Percentiles rank a stretch among this genome's conserved stretches.
These are phyloP conservation scores for Tineola bisselliella DNA, from an alignment of 2,888 invertebrate species.

Conservation along the genomic window DNA sequence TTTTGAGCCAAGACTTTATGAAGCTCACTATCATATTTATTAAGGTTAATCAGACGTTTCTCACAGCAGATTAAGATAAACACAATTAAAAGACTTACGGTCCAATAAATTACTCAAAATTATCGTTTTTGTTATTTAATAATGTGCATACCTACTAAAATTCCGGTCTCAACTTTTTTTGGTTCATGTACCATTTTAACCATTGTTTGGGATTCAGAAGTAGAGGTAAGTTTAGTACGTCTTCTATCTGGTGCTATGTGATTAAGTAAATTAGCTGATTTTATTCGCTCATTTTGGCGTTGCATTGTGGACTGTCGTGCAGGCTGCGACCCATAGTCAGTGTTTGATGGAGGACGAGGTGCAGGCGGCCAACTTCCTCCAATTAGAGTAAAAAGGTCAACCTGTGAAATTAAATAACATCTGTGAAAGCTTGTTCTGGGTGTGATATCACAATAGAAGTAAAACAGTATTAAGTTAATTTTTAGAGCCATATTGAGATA, in stretches of 20 bases:
- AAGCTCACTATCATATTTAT: no score
- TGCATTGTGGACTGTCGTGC: slow-evolving; percentile 45
- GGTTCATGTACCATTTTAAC: slow-evolving; percentile 55
- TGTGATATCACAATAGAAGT: no score
- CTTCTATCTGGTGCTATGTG: slow-evolving; percentile 60
- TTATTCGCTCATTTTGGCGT: slow-evolving; percentile 58
- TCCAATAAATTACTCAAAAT: no score
- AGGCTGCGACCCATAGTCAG: slow-evolving; percentile 46
- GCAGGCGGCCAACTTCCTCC: slow-evolving; percentile 63
- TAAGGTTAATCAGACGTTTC: no score
- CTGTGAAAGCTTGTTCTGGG: no score
- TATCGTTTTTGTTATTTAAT: no score
- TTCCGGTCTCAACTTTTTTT: slow-evolving; percentile 56
- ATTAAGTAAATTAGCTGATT: slow-evolving; percentile 68
- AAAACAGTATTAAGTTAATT: no score
- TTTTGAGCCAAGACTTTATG: no score
- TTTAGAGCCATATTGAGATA: no score
- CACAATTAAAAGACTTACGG: no score
- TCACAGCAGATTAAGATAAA: no score
- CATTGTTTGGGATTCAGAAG: slow-evolving; percentile 17
- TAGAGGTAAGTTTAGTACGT: slow-evolving; percentile 25
- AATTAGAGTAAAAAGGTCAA: slow-evolving; percentile 53
- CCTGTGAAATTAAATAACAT: slow-evolving; percentile 24
- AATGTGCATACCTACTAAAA: slow-evolving; percentile 48
- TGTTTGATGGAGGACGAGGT: slow-evolving; percentile 36